A percentile compares a stretch with the other conserved stretches of the same genome.
These are phyloP conservation scores for Geotrypetes seraphini DNA, from an alignment of 2,797 vertebrate species.

Conservation along the genomic window DNA sequence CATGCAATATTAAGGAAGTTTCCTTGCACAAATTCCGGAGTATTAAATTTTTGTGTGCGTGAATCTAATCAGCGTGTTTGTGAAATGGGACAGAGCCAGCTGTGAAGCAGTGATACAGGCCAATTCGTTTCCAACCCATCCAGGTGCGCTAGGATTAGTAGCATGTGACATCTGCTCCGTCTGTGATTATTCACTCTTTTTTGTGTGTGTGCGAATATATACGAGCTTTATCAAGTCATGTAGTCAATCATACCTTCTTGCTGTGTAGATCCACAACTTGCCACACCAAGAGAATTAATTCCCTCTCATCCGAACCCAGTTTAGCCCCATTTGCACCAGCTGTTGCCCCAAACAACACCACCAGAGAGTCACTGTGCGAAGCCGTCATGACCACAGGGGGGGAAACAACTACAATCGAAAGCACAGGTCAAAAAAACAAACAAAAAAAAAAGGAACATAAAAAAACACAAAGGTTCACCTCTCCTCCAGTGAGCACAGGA, in stretches of 20 bases:
- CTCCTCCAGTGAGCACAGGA: conserved; percentile 66
- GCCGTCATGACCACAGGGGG: conserved; percentile 85
- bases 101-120: neutral
- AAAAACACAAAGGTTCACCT: conserved; percentile 71
- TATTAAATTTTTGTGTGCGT: neutral
- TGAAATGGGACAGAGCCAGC: conserved; percentile 7
- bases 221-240: too few relatives aligned
- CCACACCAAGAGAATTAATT: conserved; percentile 98
- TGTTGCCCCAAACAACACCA: conserved; percentile 97
- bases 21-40: too few relatives aligned
- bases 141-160: neutral
- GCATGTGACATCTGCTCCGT: neutral
- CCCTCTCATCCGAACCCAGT: conserved; percentile 97
- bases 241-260: conserved; percentile 85
- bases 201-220: too few relatives aligned
- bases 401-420: conserved; percentile 89
- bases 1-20: too few relatives aligned
- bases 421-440: conserved; percentile 65
- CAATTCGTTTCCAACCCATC: too few relatives aligned
- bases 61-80: conserved; percentile 1
- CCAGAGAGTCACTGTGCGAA: conserved; percentile 87
- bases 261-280: conserved; percentile 96
- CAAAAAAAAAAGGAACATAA: conserved; percentile 22
- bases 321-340: conserved; percentile 96
- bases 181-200: too few relatives aligned